Conservation (phyloP, 2,797 vertebrate genomes). For the Chloroceryle inda region DNA sequence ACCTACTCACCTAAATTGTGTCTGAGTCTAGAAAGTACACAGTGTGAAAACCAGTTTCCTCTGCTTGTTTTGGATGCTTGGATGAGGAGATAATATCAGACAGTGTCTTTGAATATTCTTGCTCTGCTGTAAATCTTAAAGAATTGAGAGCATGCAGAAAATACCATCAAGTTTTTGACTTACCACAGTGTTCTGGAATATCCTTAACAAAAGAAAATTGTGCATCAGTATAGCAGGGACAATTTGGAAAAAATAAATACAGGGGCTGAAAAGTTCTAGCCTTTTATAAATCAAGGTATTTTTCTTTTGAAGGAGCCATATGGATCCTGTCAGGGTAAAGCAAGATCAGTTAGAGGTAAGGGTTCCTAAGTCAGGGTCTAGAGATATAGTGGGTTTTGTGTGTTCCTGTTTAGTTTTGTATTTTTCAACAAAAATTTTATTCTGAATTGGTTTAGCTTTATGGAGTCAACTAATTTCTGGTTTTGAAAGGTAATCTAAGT, state of each 20-base stretch:
- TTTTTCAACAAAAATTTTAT: not conserved
- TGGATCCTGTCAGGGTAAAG: not conserved
- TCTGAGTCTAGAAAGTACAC: not conserved
- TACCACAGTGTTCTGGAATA: not conserved
- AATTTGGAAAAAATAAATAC: not conserved
- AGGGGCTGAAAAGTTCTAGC: not conserved
- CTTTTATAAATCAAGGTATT: not conserved
- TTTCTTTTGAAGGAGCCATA: not conserved
- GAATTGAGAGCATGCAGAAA: not conserved
- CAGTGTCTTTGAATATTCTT: not conserved
- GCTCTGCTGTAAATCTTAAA: not conserved
- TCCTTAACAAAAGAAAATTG: not conserved
- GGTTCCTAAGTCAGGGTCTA: not conserved
- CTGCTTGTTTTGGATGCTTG: not conserved
- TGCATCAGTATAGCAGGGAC: not conserved
- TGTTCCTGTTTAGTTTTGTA: not conserved
- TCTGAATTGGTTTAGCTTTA: not conserved
- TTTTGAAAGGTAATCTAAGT: not conserved
- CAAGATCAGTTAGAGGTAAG: not conserved
- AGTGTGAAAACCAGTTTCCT: not conserved
- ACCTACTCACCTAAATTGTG: not conserved
- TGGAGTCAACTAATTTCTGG: not conserved
- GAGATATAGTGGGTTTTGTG: not conserved
- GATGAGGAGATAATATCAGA: not conserved
- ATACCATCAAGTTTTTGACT: not conserved